Percentiles rank a stretch among this genome's conserved stretches.
Evolutionary conservation across 2,888 invertebrate species (phyloP).

Genomic region (Glomeris marginata): DNA sequence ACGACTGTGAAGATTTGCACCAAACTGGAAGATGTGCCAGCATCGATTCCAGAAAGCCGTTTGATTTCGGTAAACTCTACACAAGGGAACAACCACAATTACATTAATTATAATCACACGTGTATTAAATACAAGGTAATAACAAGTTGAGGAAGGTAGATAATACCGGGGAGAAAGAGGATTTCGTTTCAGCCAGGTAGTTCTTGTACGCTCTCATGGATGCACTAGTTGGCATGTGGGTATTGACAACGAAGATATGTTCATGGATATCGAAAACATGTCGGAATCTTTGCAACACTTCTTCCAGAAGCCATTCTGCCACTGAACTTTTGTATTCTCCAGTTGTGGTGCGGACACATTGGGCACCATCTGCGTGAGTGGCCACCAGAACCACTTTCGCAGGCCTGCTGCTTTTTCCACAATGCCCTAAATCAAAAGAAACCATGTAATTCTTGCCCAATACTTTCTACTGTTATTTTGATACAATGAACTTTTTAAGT

Average conservation of each 20-base stretch:
- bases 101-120: background rate
- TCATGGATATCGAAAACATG: constrained; percentile 43
- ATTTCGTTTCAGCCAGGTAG: constrained; percentile 38
- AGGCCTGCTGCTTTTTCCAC: constrained; percentile 39
- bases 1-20: constrained; percentile 39
- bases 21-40: constrained; percentile 36
- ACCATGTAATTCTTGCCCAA: no score
- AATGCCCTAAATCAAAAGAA: constrained; percentile 38
- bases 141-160: background rate
- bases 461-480: no score
- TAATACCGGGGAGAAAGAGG: constrained; percentile 37
- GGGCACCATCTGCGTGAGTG: constrained; percentile 43
- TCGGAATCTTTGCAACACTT: constrained; percentile 35
- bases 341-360: constrained; percentile 37
- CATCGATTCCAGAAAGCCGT: constrained; percentile 43
- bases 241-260: constrained; percentile 43
- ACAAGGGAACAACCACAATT: constrained; percentile 17
- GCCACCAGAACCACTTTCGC: constrained; percentile 43
- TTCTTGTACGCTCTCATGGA: constrained; percentile 44
- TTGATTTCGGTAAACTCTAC: constrained; percentile 37
- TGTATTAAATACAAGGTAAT: background rate
- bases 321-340: constrained; percentile 44
- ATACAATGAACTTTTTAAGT: no score
- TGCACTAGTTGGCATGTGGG: constrained; percentile 43
- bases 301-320: constrained; percentile 36